Base-by-base conservation (phyloP, 2,888 invertebrate species). In the Acanthopleura granulata region DNA sequence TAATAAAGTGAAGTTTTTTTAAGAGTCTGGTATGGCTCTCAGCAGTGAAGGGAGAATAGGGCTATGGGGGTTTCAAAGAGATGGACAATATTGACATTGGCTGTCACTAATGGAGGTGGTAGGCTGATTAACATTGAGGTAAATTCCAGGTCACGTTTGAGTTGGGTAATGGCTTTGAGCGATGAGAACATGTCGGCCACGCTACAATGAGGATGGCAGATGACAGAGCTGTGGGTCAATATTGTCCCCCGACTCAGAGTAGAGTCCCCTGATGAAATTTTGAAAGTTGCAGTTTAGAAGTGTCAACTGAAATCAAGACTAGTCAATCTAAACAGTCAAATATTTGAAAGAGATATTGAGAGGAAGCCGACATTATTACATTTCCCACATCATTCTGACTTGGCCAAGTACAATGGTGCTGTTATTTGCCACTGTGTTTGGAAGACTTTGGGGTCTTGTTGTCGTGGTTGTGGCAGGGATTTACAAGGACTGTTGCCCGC, bases 61-160 rank as follows among this genome's bases (percentile, higher is more conserved):
- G 40, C 40, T 40, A 40, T 40, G 40, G 40, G 4, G 40, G 3
- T 40, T 22, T 57, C 57, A 57, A 57, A 57, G 57, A 57, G 66
- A 66, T 66, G 6, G 66, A 66, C 66, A 66, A 66, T 66, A 66
- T 66, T 66, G 66, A 66, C 66, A 22, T 66, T 16, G 66, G 22
- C 25, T 66, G 66, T 66, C 66, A 22, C 66, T 66, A 66, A 66
- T 66, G 66, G 66, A 66, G 29, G 66, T 22, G 25, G 66, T 22
- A 66, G 29, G 29, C 66, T 66, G 29, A 66, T 66, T 66, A 66
- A 27, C 16, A 66, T 22, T 22, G 66, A 22, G 29, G 66, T 27
- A 66, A 27, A 66, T 66, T 22, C 66, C 16, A 25, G 22, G 66
- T 22, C 66, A 66, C 66, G 66, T 66, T 27, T 66, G 22, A 22